Conservation (phyloP, 2,797 vertebrate species). For the Brachymystax lenok region DNA sequence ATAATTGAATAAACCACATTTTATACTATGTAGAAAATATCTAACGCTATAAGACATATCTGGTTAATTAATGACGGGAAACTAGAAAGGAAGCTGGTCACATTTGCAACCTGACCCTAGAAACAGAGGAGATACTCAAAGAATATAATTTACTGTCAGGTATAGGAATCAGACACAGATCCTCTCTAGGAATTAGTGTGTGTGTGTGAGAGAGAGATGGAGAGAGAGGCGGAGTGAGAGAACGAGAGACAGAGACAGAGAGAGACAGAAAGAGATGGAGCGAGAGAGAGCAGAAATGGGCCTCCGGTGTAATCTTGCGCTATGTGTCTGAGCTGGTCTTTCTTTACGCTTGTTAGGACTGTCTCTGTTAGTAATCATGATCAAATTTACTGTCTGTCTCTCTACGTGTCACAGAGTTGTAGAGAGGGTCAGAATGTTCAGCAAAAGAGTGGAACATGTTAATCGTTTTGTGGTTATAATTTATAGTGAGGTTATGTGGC, state of each 20-base stretch:
- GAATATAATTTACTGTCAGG: constrained; percentile 12
- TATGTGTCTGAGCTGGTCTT: constrained; percentile 34
- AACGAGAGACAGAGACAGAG: background rate
- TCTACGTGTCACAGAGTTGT: constrained; percentile 38
- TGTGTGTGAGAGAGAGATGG: constrained; percentile 2
- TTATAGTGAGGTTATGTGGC: constrained; percentile 20
- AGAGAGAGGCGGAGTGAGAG: background rate
- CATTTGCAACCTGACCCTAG: background rate
- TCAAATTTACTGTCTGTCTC: constrained; percentile 29
- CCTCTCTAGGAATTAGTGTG: constrained; percentile 32
- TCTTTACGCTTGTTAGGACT: constrained; percentile 46
- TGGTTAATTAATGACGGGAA: background rate
- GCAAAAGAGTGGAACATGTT: constrained; percentile 15
- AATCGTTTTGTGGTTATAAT: constrained; percentile 34
- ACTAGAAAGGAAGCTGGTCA: constrained; percentile 6
- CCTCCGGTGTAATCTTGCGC: constrained; percentile 41
- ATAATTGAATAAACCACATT: background rate
- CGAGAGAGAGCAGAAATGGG: constrained; percentile 21
- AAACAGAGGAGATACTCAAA: constrained; percentile 13
- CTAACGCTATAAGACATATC: background rate
- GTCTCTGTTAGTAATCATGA: constrained; percentile 60
- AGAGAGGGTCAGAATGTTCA: constrained; percentile 9
- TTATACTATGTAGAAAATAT: background rate
- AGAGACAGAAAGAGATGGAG: background rate
- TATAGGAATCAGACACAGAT: constrained; percentile 35